These are phyloP conservation scores for Megaceryle maxima DNA, from an alignment of 2,113 vertebrate genomes.

Conservation along the genomic window DNA sequence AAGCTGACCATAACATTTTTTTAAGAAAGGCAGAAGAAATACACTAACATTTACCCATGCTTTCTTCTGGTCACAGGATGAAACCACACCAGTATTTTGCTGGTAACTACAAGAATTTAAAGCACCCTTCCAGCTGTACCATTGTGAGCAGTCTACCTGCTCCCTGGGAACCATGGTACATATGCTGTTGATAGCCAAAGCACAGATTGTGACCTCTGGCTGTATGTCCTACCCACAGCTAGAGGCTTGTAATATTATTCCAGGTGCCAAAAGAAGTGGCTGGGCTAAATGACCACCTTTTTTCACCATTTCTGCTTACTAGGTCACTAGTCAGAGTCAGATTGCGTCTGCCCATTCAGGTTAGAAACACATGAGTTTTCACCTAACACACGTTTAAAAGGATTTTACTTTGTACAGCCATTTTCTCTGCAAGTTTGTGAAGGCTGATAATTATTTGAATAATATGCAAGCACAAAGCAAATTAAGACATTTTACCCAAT, in stretches of 20 bases:
- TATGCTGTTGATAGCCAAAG: neutral
- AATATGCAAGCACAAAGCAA: neutral
- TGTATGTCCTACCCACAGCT: neutral
- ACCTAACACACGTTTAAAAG: neutral
- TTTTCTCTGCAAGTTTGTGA: neutral
- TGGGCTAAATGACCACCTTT: rapidly evolving
- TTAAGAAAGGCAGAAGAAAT: neutral
- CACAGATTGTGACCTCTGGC: neutral
- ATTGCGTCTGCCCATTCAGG: neutral
- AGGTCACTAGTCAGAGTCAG: neutral
- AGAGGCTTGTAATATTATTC: neutral
- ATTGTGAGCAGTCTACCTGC: neutral
- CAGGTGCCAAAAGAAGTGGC: neutral
- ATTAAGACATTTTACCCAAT: neutral
- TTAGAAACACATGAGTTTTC: neutral
- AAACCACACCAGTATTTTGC: neutral
- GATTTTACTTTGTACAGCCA: neutral
- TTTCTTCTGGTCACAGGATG: neutral
- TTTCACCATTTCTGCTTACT: neutral
- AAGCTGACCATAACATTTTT: neutral
- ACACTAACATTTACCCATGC: neutral
- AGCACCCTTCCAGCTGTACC: neutral
- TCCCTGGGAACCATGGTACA: neutral
- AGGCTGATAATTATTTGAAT: neutral
- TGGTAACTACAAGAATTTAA: neutral